These are phyloP conservation scores for Trichogramma dendrolimi DNA, from an alignment of 2,888 invertebrate genomes.

Conservation along the genomic window DNA sequence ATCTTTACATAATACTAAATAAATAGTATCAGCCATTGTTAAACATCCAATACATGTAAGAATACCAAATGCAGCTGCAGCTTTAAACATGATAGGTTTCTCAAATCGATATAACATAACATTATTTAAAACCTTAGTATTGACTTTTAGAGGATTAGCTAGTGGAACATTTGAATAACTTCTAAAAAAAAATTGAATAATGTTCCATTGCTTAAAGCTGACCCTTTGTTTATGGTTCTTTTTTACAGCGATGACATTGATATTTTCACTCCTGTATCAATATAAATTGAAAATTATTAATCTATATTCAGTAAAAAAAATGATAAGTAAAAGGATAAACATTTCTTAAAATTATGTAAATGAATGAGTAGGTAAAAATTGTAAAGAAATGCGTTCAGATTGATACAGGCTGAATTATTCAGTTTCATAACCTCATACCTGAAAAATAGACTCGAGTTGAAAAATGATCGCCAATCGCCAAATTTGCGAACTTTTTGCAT, in stretches of 20 bases:
- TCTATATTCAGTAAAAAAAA: not conserved
- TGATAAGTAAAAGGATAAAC: not conserved
- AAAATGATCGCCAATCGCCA: slow-evolving; percentile 1
- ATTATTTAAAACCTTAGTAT: slow-evolving; percentile 27
- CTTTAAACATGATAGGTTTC: slow-evolving; percentile 12
- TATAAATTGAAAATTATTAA: not conserved
- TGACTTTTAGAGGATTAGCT: slow-evolving; percentile 4
- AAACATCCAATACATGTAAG: slow-evolving; percentile 9
- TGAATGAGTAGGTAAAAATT: not conserved
- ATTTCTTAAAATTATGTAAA: not conserved
- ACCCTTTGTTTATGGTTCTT: too few relatives aligned
- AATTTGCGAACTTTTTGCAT: not conserved
- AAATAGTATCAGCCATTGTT: slow-evolving; percentile 24
- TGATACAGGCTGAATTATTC: too few relatives aligned
- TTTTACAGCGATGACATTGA: too few relatives aligned
- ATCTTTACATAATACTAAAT: slow-evolving; percentile 13
- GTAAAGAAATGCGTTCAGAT: not conserved
- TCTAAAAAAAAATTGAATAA: slow-evolving; percentile 4
- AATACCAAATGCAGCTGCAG: slow-evolving; percentile 14
- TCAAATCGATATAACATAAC: slow-evolving; percentile 29
- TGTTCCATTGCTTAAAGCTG: not conserved
- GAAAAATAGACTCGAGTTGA: not conserved
- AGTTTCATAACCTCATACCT: slow-evolving; percentile 13
- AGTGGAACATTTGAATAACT: not conserved
- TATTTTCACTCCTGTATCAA: too few relatives aligned